These are phyloP conservation scores for Cistogaster globosa DNA, from an alignment of 2,888 invertebrate species.

Conservation along the genomic window DNA sequence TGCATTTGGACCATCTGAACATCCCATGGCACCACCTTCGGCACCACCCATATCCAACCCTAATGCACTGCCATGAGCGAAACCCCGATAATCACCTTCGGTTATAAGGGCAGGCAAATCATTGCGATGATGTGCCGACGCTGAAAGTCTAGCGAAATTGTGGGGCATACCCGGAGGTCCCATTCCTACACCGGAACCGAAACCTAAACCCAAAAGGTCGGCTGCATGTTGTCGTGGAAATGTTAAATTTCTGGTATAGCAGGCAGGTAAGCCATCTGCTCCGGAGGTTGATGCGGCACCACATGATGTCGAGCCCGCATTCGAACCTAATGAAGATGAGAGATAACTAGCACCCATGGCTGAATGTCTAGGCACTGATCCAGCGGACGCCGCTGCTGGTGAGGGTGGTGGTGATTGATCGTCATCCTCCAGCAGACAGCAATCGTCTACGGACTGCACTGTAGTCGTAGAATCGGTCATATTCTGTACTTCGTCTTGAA, in stretches of 20 bases:
- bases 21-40: constrained; percentile 83
- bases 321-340: constrained; percentile 74
- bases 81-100: constrained; percentile 84
- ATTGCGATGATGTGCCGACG: constrained; percentile 83
- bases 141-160: constrained; percentile 79
- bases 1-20: constrained; percentile 85
- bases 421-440: constrained; percentile 79
- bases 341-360: constrained; percentile 81
- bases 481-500: constrained; percentile 73
- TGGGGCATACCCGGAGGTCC: constrained; percentile 75
- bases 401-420: constrained; percentile 83
- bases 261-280: constrained; percentile 80
- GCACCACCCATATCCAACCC: constrained; percentile 76
- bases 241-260: constrained; percentile 86
- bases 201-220: constrained; percentile 75
- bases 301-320: constrained; percentile 72
- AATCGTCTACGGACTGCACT: constrained; percentile 78
- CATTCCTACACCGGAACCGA: constrained; percentile 73
- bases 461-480: constrained; percentile 75
- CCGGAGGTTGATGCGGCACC: constrained; percentile 75
- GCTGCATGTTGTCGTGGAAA: constrained; percentile 84
- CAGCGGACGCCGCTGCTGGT: constrained; percentile 78
- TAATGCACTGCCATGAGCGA: constrained; percentile 77
- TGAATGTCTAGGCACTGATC: constrained; percentile 73
- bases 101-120: constrained; percentile 87